These are phyloP conservation scores for Esox masquinongy DNA, from an alignment of 2,797 vertebrate genomes.

Conservation along the genomic window DNA sequence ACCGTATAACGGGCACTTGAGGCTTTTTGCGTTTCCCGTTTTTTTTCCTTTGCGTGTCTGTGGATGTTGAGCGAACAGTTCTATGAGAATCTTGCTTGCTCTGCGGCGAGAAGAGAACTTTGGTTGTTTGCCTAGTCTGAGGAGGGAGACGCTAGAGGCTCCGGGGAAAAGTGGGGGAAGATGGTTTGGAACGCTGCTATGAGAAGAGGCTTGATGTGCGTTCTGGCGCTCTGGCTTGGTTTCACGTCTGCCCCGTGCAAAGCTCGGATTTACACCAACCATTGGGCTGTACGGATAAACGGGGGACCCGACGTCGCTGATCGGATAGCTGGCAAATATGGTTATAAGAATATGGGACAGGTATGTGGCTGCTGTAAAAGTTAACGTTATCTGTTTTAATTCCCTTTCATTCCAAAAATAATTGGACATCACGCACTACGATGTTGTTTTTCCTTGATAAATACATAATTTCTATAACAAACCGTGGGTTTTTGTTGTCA, in stretches of 20 bases:
- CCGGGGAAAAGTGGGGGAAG: constrained; percentile 70
- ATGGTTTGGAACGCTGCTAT: constrained; percentile 84
- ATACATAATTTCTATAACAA: neutral
- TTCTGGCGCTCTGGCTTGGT: constrained; percentile 84
- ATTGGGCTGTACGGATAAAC: constrained; percentile 95
- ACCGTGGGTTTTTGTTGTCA: neutral
- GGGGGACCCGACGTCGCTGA: constrained; percentile 88
- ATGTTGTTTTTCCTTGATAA: neutral
- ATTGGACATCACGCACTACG: neutral
- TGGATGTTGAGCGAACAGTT: constrained; percentile 62
- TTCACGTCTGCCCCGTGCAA: constrained; percentile 84
- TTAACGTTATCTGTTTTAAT: neutral
- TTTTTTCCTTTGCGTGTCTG: constrained; percentile 48
- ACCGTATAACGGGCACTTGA: constrained; percentile 40
- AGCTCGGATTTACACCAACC: constrained; percentile 96
- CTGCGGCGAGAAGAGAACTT: constrained; percentile 72
- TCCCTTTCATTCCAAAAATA: neutral
- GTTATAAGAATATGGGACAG: constrained; percentile 97
- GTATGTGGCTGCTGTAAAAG: constrained; percentile 68
- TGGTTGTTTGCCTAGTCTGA: constrained; percentile 73
- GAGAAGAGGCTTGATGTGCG: constrained; percentile 77
- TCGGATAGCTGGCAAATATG: constrained; percentile 93
- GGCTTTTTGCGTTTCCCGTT: constrained; percentile 41
- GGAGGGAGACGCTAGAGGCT: constrained; percentile 55
- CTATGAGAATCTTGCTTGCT: constrained; percentile 72